Evolutionary conservation across 1,140 invertebrate species (phyloP), one percentile per base, ranked within the genome.

Genomic region (Eumeta japonica): DNA sequence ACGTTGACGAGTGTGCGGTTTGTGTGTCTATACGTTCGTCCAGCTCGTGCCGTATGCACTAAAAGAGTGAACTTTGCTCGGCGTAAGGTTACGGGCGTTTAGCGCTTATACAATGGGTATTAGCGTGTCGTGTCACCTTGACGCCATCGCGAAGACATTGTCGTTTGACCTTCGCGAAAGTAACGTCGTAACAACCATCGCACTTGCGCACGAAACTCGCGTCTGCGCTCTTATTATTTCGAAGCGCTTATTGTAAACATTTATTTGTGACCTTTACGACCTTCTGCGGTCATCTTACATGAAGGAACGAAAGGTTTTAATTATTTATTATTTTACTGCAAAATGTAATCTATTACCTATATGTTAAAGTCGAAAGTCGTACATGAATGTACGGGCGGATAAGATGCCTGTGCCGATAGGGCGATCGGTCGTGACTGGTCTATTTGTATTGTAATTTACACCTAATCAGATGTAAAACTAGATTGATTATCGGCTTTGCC

Each of bases 391-490:
- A n/a, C 27, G 11, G n/a, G 33, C 5, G 29, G 9, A 18, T 37
- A 19, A n/a, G 38, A 0, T 14, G 4, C 30, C 16, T 18, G 20
- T 28, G 16, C 24, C 29, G n/a, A 7, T 30, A 28, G 16, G 11
- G 12, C 15, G 38, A 28, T 35, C 13, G 52, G 37, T 70, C 68
- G 68, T 73, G 68, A 73, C 59, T 48, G 46, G 53, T 58, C 55
- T 65, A 66, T 70, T 63, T 70, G 61, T 70, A 66, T 59, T 66
- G 61, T 67, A 66, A 66, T 73, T 73, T 73, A 62, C 62, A 68
- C 64, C 58, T 70, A 70, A 68, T 73, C 56, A 59, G 54, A 70
- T 64, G 54, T 61, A 56, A 63, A 62, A 73, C 62, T 62, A 66
- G 63, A 73, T 68, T 68, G 57, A 70, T 66, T 73, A 66, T 70